Evolutionary conservation across 2,888 invertebrate genomes (phyloP).

Genomic region (Leucozona laternaria): DNA sequence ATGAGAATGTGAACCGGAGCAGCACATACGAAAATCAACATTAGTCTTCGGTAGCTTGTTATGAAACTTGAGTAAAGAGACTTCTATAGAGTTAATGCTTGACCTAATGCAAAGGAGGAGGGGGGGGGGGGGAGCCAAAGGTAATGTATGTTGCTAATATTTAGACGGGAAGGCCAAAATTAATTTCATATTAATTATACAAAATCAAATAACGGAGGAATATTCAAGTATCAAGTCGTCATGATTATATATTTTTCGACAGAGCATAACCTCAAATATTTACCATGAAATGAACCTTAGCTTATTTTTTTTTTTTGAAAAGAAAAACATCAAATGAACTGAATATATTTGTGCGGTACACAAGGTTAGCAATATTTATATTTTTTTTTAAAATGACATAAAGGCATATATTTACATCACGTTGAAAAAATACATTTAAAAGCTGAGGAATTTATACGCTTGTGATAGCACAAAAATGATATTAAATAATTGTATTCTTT

Average conservation of each 20-base stretch:
- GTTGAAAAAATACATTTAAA: not conserved
- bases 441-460: not conserved
- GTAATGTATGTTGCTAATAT: conserved; percentile 33
- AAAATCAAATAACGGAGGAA: conserved; percentile 65
- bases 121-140: not conserved
- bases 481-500: no score
- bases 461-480: no score
- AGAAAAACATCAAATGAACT: conserved; percentile 25
- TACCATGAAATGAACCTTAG: conserved; percentile 17
- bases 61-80: conserved; percentile 43
- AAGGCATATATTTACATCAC: not conserved
- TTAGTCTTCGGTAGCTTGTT: conserved; percentile 53
- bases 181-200: conserved; percentile 74
- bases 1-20: conserved; percentile 49
- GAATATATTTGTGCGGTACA: not conserved
- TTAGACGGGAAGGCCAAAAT: conserved; percentile 46
- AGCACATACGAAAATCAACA: conserved; percentile 74
- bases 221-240: conserved; percentile 20
- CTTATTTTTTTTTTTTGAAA: not conserved
- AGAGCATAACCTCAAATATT: conserved; percentile 67
- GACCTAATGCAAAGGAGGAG: conserved; percentile 20
- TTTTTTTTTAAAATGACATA: not conserved
- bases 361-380: not conserved
- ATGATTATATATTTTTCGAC: conserved; percentile 12
- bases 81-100: conserved; percentile 36